Evolutionary conservation across 1,140 invertebrate species (phyloP).

Genomic region (Ceratosolen fusciceps): DNA sequence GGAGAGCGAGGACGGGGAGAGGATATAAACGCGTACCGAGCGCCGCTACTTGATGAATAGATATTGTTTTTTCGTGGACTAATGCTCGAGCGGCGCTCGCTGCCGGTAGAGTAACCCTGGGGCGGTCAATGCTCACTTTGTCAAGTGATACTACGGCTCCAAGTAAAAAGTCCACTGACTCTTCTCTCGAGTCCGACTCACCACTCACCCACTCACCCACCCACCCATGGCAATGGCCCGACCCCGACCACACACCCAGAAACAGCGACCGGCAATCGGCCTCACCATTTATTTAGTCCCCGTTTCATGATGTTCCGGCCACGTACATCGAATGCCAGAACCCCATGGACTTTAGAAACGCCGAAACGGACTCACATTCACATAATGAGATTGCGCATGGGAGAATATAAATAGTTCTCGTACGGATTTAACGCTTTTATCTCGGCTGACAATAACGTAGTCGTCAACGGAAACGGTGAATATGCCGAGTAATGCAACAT

Average conservation of each 20-base stretch:
- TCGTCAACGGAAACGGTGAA: neutral
- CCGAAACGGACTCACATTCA: neutral
- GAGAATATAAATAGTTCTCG: constrained; percentile 8
- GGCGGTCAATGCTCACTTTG: constrained; percentile 32
- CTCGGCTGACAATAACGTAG: neutral
- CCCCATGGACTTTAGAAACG: neutral
- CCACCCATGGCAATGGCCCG: neutral
- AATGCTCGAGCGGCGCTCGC: neutral
- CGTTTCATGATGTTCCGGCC: neutral
- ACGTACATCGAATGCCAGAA: no score
- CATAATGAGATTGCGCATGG: neutral
- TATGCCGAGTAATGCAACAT: constrained; percentile 23
- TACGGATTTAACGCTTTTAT: neutral
- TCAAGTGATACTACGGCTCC: constrained; percentile 8
- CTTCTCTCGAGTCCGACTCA: neutral
- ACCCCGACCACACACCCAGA: neutral
- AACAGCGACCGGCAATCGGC: neutral
- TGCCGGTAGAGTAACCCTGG: neutral
- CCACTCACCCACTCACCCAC: neutral
- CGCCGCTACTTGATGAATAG: constrained; percentile 15
- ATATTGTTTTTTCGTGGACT: constrained; percentile 31
- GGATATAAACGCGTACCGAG: neutral
- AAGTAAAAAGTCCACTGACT: neutral
- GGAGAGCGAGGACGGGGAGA: neutral
- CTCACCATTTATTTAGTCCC: neutral